Evolutionary conservation across 2,888 invertebrate genomes (phyloP).

Genomic region (Drosophila rubida): DNA sequence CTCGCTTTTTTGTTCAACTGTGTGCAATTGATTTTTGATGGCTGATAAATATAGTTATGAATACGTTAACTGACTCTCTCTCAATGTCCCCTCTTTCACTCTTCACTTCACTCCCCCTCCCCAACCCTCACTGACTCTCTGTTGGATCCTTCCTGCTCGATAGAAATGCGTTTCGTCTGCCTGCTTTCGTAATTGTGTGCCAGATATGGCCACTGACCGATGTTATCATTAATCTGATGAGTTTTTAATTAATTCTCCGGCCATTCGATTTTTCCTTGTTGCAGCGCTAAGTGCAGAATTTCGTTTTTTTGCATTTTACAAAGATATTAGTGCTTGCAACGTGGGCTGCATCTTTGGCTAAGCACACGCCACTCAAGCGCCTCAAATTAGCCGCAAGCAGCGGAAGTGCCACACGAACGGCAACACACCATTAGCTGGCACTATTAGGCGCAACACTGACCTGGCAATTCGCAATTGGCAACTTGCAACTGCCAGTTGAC

Average conservation of each 20-base stretch:
- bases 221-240: slow-evolving; percentile 70
- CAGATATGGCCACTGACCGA: slow-evolving; percentile 25
- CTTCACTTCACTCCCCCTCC: no score
- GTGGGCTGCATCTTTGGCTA: neutral
- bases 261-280: slow-evolving; percentile 24
- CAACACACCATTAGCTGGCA: slow-evolving; percentile 44
- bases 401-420: slow-evolving; percentile 44
- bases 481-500: slow-evolving; percentile 33
- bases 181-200: slow-evolving; percentile 52
- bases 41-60: slow-evolving; percentile 78
- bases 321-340: slow-evolving; percentile 7
- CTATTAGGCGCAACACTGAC: slow-evolving; percentile 39
- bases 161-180: slow-evolving; percentile 56
- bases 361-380: slow-evolving; percentile 36
- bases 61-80: slow-evolving; percentile 66
- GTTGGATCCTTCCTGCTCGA: no score
- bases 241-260: slow-evolving; percentile 74
- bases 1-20: slow-evolving; percentile 21
- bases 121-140: no score
- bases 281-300: no score
- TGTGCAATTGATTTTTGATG: slow-evolving; percentile 77
- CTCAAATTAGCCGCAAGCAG: slow-evolving; percentile 67
- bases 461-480: slow-evolving; percentile 43
- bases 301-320: no score
- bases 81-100: no score